Evolutionary conservation across 2,113 vertebrate species (phyloP), one percentile per base, ranked within the genome.

Genomic region (Nibea albiflora): DNA sequence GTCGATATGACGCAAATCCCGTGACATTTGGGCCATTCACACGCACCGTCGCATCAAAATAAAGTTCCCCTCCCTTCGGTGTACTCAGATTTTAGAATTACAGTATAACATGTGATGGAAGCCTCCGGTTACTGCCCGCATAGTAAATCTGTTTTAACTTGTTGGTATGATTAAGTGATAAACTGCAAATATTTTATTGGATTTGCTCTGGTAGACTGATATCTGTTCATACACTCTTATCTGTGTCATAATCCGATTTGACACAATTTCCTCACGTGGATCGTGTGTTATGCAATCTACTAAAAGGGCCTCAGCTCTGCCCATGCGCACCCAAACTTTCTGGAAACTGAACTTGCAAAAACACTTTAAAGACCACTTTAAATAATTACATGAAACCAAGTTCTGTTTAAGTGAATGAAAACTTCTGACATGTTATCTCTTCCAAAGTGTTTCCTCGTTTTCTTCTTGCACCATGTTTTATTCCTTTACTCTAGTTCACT

Each of bases 1-100:
- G 63, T 79, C 67, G 44, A 74, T 24, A 0, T 19, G 77, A 81
- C 57, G 68, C 80, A 74, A n/a, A 73, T 16, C 10, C 26, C 3
- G 61, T 78, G 62, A 2, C 52, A 69, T 68, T 83, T 72, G 42
- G 64, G 35, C 6, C 67, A 67, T 42, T 69, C 52, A 28, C 16
- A 39, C 4, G 15, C 47, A 35, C 35, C 26, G 20, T 66, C 17
- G 35, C 11, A 28, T 49, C 46, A 63, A 56, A 68, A 77, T 54
- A 71, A 71, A 5, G 24, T 35, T 58, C 57, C 58, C 71, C 66
- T 69, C 52, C 50, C 69, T 70, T 72, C 57, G 4, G 16, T 42
- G n/a, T 47, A n/a, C 4, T 49, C 28, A 39, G 26, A 53, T 49
- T 73, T 16, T 15, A 53, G 11, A 77, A 61, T 39, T 47, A 6